Base-by-base conservation (phyloP, 2,113 vertebrate species). In the Aptenodytes patagonicus region DNA sequence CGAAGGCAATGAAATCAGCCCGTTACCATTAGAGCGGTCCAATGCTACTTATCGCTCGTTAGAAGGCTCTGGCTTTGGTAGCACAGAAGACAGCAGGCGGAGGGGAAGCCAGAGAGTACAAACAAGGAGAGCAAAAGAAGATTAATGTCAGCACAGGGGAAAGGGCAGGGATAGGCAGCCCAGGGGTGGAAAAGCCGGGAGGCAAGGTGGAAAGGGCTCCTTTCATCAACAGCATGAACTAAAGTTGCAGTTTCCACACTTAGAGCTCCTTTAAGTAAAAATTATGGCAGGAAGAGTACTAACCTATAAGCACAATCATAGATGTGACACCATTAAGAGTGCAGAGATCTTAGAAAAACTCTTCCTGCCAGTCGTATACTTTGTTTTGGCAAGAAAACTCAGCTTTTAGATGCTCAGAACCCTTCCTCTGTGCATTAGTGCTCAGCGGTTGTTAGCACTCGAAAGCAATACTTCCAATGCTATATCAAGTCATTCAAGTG, bases 41-140 rank as follows among this genome's bases (percentile, higher is more conserved):
- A 51, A 28, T 3, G 8, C 18, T 42, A 34, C 19, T 25, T 3
- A 13, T 1, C 3, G 3, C 24, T n/a, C 4, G 0, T 16, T 15
- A 38, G 47, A 32, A 58, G 46, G 34, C 28, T 69, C 71, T 82
- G 66, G 34, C 57, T 72, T 31, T 4, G 84, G 80, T 11, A 40
- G 47, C 60, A 6, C 28, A 42, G 79, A 72, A 57, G 64, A 8
- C 22, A 38, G 42, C n/a, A 25, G 49, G 31, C 0, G 2, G 8
- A 77, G 54, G 81, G 66, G 65, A 36, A 24, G 17, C 1, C 26
- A 8, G 44, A 15, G 69, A 68, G 69, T 1, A 31, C 6, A 18
- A n/a, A 25, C 26, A 25, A 57, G 60, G 17, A 17, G 26, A 57
- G 52, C 17, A 16, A 8, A 13, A 25, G 57, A n/a, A 8, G 21